Conservation (phyloP, 2,113 vertebrate species). For the Panthera tigris region DNA sequence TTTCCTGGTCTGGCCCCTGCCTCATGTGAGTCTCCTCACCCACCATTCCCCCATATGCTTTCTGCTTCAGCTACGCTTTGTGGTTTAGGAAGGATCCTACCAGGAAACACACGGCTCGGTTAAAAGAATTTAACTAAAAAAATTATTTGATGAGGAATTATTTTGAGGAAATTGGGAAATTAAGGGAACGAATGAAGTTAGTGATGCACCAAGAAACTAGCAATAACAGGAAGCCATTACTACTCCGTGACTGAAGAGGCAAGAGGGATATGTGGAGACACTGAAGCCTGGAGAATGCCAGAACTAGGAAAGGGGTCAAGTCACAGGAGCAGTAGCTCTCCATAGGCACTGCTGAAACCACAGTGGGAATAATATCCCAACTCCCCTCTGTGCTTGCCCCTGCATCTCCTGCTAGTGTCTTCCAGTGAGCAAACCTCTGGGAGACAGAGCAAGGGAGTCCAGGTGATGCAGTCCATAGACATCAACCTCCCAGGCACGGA, state of each 20-base stretch:
- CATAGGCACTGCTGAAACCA: not conserved
- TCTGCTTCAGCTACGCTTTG: not conserved
- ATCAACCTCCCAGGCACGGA: not conserved
- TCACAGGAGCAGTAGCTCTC: not conserved
- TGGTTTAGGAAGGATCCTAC: not conserved
- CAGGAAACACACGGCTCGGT: not conserved
- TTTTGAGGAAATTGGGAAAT: not conserved
- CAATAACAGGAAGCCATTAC: not conserved
- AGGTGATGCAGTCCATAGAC: not conserved
- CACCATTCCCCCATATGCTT: rapidly evolving
- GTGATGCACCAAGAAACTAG: rapidly evolving
- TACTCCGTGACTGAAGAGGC: not conserved
- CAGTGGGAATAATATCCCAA: not conserved
- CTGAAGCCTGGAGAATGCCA: not conserved
- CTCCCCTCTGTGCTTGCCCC: rapidly evolving
- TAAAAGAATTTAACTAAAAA: not conserved
- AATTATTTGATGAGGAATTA: not conserved
- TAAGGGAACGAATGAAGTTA: not conserved
- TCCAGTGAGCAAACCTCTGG: not conserved
- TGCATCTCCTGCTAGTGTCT: rapidly evolving
- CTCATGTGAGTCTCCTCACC: rapidly evolving
- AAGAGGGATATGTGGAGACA: rapidly evolving
- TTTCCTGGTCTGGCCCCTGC: not conserved
- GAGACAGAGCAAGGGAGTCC: not conserved
- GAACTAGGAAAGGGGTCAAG: not conserved